These are phyloP conservation scores for Cochlearius cochlearius DNA, from an alignment of 2,113 vertebrate genomes.

Conservation along the genomic window DNA sequence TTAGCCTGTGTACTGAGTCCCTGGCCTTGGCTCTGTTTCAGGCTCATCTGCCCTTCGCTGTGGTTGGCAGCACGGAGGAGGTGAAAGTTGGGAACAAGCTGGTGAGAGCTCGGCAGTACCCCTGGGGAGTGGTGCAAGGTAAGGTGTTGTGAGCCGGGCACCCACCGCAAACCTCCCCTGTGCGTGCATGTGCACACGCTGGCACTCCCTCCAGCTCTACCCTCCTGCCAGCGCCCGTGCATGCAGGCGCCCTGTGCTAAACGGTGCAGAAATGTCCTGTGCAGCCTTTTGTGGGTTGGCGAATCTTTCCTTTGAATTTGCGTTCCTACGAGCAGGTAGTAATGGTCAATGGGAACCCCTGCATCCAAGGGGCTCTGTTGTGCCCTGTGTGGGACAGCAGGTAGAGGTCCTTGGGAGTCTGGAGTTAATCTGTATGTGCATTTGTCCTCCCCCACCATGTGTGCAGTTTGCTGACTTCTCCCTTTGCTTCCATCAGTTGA, in stretches of 20 bases:
- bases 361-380: background rate
- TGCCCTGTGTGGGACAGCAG: background rate
- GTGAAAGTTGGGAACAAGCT: constrained; percentile 98
- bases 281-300: background rate
- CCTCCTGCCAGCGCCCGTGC: background rate
- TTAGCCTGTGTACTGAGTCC: background rate
- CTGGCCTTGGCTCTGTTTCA: constrained; percentile 52
- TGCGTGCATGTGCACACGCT: fast-evolving
- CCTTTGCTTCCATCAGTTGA: constrained; percentile 77
- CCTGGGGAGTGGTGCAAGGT: constrained; percentile 98
- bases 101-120: constrained; percentile 95
- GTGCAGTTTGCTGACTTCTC: background rate
- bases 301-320: background rate
- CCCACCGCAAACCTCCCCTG: background rate
- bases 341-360: fast-evolving
- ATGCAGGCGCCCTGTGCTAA: background rate
- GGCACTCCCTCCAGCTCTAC: background rate
- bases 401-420: background rate
- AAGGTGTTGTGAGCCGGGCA: background rate
- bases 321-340: fast-evolving
- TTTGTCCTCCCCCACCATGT: fast-evolving
- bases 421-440: fast-evolving
- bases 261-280: fast-evolving
- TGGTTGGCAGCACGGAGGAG: constrained; percentile 95
- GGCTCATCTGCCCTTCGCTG: constrained; percentile 96